Evolutionary conservation across 2,797 vertebrate species (phyloP).

Genomic region (Dendrocincla fuliginosa): DNA sequence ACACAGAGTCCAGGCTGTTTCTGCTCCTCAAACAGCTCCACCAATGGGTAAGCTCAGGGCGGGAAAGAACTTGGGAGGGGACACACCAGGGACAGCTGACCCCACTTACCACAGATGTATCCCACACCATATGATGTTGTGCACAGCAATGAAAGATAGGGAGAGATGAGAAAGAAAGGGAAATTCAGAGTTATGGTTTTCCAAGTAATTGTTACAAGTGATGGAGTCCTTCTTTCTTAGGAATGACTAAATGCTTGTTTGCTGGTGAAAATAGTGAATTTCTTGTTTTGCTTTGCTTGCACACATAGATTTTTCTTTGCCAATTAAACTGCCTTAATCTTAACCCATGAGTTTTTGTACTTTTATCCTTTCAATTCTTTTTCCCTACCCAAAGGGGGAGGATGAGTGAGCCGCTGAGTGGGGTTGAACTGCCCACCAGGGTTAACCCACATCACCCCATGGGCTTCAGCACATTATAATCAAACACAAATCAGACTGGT

Average conservation of each 20-base stretch:
- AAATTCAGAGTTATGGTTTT: background rate
- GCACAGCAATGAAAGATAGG: background rate
- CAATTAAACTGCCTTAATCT: background rate
- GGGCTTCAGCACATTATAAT: background rate
- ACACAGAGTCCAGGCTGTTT: background rate
- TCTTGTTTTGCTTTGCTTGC: background rate
- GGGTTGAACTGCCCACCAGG: background rate
- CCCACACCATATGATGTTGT: background rate
- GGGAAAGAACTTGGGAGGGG: background rate
- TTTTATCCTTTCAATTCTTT: background rate
- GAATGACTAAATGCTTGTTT: background rate
- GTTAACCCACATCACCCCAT: background rate
- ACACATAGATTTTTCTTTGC: background rate
- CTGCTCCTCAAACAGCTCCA: background rate
- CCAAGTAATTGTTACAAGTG: background rate
- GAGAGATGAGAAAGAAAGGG: background rate
- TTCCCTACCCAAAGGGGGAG: rapidly evolving
- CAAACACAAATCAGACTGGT: background rate
- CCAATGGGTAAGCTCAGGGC: background rate
- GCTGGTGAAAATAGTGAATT: background rate
- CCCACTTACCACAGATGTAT: background rate
- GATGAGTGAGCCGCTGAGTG: rapidly evolving
- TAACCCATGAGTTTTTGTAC: rapidly evolving
- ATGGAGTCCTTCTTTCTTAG: background rate
- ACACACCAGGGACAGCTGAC: background rate